These are phyloP conservation scores for Mus caroli DNA, from an alignment of 2,797 vertebrate genomes.

Conservation along the genomic window DNA sequence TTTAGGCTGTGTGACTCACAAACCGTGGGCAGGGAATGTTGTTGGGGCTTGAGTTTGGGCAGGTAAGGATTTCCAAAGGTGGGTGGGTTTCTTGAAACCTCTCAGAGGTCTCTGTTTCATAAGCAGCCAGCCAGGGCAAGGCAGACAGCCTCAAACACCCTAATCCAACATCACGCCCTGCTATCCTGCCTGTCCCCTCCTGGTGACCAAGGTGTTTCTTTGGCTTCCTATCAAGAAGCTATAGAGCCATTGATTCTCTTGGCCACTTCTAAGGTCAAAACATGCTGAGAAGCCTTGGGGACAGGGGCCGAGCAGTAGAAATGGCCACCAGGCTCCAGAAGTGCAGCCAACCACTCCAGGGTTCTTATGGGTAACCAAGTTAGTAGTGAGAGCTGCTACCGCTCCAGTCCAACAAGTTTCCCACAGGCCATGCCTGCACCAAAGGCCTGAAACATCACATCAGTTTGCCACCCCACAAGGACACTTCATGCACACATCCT, in stretches of 20 bases:
- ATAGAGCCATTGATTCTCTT: not conserved
- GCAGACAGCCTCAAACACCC: not conserved
- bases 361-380: rapidly evolving
- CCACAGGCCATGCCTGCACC: rapidly evolving
- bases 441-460: rapidly evolving
- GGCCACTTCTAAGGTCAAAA: constrained; percentile 3
- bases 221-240: not conserved
- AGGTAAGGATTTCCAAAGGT: constrained; percentile 60
- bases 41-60: constrained; percentile 61
- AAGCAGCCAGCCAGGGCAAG: constrained; percentile 31
- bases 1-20: constrained; percentile 33
- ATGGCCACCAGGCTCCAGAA: not conserved
- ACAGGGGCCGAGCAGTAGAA: not conserved
- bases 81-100: constrained; percentile 70
- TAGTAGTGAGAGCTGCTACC: rapidly evolving
- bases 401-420: rapidly evolving
- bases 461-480: rapidly evolving
- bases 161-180: not conserved
- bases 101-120: constrained; percentile 6
- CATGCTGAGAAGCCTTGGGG: not conserved
- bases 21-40: not conserved
- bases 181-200: not conserved
- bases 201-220: constrained; percentile 26
- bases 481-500: not conserved
- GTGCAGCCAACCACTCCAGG: rapidly evolving